Evolutionary conservation across 1,140 invertebrate genomes (phyloP).

Genomic region (Protaetia brevitarsis): DNA sequence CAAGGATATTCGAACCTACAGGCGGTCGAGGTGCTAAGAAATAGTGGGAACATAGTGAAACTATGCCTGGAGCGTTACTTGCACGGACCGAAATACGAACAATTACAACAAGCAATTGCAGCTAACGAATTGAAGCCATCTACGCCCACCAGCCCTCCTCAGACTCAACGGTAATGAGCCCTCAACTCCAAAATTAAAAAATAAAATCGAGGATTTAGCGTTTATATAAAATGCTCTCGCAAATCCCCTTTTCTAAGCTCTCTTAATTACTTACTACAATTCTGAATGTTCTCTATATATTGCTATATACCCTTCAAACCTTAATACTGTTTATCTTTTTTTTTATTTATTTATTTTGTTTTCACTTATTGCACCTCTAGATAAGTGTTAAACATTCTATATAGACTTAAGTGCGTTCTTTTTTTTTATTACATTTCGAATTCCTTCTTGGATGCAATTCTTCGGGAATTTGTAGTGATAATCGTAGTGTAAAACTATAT

Average conservation of each 20-base stretch:
- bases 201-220: not conserved
- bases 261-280: conserved; percentile 4
- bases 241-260: not conserved
- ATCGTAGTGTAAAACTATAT: no score
- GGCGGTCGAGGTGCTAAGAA: conserved; percentile 88
- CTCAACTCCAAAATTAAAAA: conserved; percentile 1
- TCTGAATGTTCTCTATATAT: conserved; percentile 24
- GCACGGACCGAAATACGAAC: conserved; percentile 91
- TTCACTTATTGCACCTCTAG: no score
- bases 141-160: conserved; percentile 56
- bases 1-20: conserved; percentile 95
- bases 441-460: no score
- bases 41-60: conserved; percentile 82
- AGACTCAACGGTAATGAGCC: conserved; percentile 45
- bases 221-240: not conserved
- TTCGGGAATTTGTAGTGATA: no score
- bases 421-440: no score
- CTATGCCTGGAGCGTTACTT: conserved; percentile 89
- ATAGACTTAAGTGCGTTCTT: no score
- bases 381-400: no score
- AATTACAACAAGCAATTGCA: conserved; percentile 89
- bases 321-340: no score
- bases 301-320: no score
- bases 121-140: conserved; percentile 72
- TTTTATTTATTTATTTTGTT: no score